These are phyloP conservation scores for Myotis yumanensis DNA, from an alignment of 2,113 vertebrate species.

Conservation along the genomic window DNA sequence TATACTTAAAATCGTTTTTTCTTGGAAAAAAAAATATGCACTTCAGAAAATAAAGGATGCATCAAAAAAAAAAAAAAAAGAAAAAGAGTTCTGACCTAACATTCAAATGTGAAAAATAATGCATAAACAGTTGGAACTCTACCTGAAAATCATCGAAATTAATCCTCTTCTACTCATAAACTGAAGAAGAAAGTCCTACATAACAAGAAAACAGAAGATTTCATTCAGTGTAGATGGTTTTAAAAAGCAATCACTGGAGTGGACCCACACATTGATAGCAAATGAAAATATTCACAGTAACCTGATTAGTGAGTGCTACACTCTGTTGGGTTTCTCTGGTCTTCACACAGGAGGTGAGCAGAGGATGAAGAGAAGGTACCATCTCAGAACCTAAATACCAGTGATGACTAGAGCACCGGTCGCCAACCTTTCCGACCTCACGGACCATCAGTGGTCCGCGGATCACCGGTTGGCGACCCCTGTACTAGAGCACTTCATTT, in stretches of 20 bases:
- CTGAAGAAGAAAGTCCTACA: neutral
- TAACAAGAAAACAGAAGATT: neutral
- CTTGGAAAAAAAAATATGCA: too few species aligned
- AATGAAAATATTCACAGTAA: neutral
- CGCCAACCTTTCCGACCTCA: too few species aligned
- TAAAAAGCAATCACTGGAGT: neutral
- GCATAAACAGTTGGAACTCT: neutral
- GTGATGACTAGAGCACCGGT: neutral
- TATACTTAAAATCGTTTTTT: too few species aligned
- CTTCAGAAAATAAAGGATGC: too few species aligned
- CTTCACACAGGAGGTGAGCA: neutral
- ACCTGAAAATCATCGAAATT: neutral
- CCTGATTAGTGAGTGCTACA: neutral
- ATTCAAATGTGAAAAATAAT: conserved; percentile 7
- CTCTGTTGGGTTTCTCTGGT: neutral
- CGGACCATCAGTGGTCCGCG: too few species aligned
- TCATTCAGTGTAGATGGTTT: neutral
- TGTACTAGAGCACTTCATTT: neutral
- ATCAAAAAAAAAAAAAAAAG: too few species aligned
- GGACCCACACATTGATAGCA: neutral
- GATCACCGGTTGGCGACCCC: too few species aligned
- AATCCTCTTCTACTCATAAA: neutral
- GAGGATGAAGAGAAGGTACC: neutral
- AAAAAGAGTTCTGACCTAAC: neutral
- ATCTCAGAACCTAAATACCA: neutral